Evolutionary conservation across 2,797 vertebrate genomes (phyloP), one percentile per base, ranked within the genome.

Genomic region (Chlorospingus flavigularis): DNA sequence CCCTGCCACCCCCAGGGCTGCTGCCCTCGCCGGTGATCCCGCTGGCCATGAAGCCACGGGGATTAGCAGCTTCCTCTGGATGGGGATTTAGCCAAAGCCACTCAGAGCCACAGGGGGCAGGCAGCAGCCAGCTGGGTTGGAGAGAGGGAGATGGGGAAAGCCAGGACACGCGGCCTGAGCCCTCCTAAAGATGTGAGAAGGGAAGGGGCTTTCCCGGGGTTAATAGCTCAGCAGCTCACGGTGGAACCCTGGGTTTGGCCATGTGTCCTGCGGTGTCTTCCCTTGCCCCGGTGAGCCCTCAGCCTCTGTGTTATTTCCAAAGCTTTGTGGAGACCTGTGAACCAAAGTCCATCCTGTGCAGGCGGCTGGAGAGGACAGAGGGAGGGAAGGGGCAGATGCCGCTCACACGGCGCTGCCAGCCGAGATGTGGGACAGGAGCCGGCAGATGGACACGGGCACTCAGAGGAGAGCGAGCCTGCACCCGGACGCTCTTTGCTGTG

Each of bases 371-470:
- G 63, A 18, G 66, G 87, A 47, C 66, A 50, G 88, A 51, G 68
- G 47, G 48, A 35, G n/a, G 72, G 47, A 71, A 61, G 55, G 88
- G 50, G 54, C 76, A 88, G 76, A 40, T 0, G 12, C n/a, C 0
- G 4, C 62, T 81, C 1, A 0, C 63, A 30, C 61, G 45, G 66
- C 0, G 0, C 88, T 92, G 84, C 65, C 39, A 17, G 45, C 39
- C 0, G 1, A 20, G 76, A 65, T 81, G 83, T 63, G 55, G 92
- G 91, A 79, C 74, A 55, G 5, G 92, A 92, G 82, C 45, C 2
- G 55, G 95, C 88, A 93, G 92, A 93, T 93, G 92, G 95, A 84
- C 67, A 43, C 3, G 0, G 91, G 77, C 94, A 95, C 83, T 47
- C 8, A 24, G 90, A 57, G 72, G 42, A 84, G 47, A 0, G 2